Base-by-base conservation (phyloP, 2,888 invertebrate genomes). In the Sinotaia quadrata region DNA sequence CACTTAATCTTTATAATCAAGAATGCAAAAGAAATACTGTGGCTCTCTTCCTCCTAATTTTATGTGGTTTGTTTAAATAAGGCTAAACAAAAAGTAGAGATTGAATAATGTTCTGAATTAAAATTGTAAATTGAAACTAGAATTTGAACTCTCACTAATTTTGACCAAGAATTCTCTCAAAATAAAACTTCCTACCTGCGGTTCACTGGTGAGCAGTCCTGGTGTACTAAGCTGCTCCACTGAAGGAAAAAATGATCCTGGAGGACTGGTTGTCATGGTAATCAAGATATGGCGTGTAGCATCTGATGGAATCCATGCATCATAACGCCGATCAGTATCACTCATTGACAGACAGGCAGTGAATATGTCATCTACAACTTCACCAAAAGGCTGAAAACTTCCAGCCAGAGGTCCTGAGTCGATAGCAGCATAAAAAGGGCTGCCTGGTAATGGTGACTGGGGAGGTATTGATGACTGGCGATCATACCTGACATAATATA, bases 171-270 rank as follows among this genome's bases (percentile, higher is more conserved):
- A n/a, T n/a, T n/a, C n/a, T n/a, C n/a, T n/a, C n/a, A n/a, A n/a
- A n/a, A n/a, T n/a, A n/a, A n/a, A n/a, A n/a, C n/a, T 24, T 31
- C 49, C 89, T 90, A 94, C 95, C 91, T 95, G 90, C 88, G 96
- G 95, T 80, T 93, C 94, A 81, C 94, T 93, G 4, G 93, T 89
- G 21, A 94, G 91, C 57, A 97, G 90, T 4, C 95, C 95, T 8
- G 96, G 96, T 92, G 93, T 94, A 0, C 96, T 95, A 0, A 96
- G 89, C 10, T 92, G 91, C 73, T 94, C 93, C 78, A 91, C 90
- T 61, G 94, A 93, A 0, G 93, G 92, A 78, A 92, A 91, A 84
- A 92, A 93, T 1, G 92, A 91, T 0, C 94, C 93, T 52, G 92
- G 91, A 0, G 92, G 90, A 54, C 93, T 92, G 0, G 93, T 93